Base-by-base conservation (phyloP, 2,888 invertebrate species). In the Tholera decimalis region DNA sequence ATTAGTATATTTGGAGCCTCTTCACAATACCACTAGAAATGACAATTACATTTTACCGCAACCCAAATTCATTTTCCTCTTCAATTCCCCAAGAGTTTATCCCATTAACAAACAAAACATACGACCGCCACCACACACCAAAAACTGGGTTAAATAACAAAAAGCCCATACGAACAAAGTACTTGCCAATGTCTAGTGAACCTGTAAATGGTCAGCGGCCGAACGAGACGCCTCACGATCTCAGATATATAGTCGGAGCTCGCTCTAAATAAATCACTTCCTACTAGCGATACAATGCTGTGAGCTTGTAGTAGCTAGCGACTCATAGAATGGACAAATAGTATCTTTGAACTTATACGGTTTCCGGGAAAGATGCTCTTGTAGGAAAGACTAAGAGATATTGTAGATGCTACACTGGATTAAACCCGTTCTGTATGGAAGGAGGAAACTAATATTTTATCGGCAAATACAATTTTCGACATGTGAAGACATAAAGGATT, bases 181-280 rank as follows among this genome's bases (percentile, higher is more conserved):
- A 22, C 43, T 54, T 9, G 44, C 56, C 65, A 63, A 72, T 74
- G 67, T 62, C 88, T 86, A 86, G 83, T 86, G 89, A 83, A 83
- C 82, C 88, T 87, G 85, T 87, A 89, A 89, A 88, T 80, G 89
- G 88, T 85, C 88, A 85, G 80, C 82, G 77, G 80, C 85, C 84
- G 85, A 83, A 83, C 83, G 86, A 86, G 80, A 80, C 80, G 84
- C 83, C 85, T 90, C 94, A 94, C 94, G 94, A 94, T 92, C 90
- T 84, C 73, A 90, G 93, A 93, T 93, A 93, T 91, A 91, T 89
- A 85, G 89, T 84, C 83, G 80, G 85, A 82, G 87, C 85, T 83
- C 89, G 92, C 89, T 91, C 89, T 88, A 90, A 89, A 94, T 94
- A 94, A 94, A 94, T 94, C 93, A 93, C 93, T 94, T 94, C 93